Evolutionary conservation across 2,113 vertebrate genomes (phyloP), one percentile per base, ranked within the genome.

Genomic region (Psophia crepitans): DNA sequence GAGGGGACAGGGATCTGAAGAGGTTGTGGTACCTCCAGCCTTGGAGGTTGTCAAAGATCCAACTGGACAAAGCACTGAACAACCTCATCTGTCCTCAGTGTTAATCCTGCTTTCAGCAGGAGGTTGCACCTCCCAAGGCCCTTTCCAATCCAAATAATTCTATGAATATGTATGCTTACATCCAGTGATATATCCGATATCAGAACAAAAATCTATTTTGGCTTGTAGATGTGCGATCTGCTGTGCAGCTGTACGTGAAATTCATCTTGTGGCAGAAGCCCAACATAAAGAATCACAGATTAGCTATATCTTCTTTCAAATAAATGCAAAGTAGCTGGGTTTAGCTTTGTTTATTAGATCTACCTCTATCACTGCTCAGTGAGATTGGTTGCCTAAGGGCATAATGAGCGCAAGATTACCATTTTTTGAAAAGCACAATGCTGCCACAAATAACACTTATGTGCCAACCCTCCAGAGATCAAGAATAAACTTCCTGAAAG

Each of bases 261-360:
- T 93, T 57, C 83, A 89, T 88, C 94, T 86, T 58, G 88, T 54
- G 90, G 92, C 94, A 93, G 90, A 37, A 80, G 68, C 79, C 94
- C 90, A 93, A 30, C 92, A 93, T 32, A 92, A 86, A 84, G 88
- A 92, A 96, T 94, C 82, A 88, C 66, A 93, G 87, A 95, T 94
- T 60, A 94, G 90, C 83, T 95, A 22, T 4, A 81, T 95, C 92
- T 95, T 63, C 95, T 90, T 77, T 53, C 75, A 80, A 92, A 96
- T 92, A 87, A 86, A 81, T 74, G 90, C 79, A 54, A 93, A 95
- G 63, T 44, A 80, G 90, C 78, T 65, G 84, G 37, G 23, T 69
- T 95, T 48, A 88, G 70, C 75, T 85, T 10, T 61, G 88, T 69
- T 93, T 95, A 96, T 96, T 92, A 88, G 79, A 95, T 95, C 94